Evolutionary conservation across 2,797 vertebrate genomes (phyloP), one percentile per base, ranked within the genome.

Genomic region (Cossypha dichroa): DNA sequence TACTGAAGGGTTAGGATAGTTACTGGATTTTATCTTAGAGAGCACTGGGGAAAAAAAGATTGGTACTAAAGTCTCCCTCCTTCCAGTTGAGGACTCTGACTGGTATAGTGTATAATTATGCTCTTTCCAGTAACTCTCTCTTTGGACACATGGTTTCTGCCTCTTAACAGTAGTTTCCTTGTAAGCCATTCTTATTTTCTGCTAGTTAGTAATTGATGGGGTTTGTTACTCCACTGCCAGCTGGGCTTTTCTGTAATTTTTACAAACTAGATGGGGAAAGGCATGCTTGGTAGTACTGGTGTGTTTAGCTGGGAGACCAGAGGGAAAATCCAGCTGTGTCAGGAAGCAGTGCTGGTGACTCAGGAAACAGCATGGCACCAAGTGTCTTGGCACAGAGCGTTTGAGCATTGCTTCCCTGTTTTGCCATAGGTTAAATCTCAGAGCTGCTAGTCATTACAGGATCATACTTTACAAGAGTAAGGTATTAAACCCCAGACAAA

Each of bases 401-500:
- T 48, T 78, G 54, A 73, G 59, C 43, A 12, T 15, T 59, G 36
- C 56, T 73, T 93, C 63, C 29, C 14, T 4, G 15, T 46, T 84
- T 41, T 86, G 52, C 60, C 12, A 2, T 38, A 77, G 68, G 56
- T 88, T 80, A 80, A 91, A 80, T 83, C 78, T 84, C 68, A 83
- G 80, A 79, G 60, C 68, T 92, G 40, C 54, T 83, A 25, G 26
- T 80, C 31, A 80, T 92, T 91, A 64, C 26, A 81, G 62, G 40
- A 64, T 83, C 72, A 31, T 66, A 68, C 60, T 91, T 88, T 54
- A 48, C 68, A 59, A 45, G 56, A 93, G 8, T 72, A 80, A 64
- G 45, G 11, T 72, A 72, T 89, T 94, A 92, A 87, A 64, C n/a
- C 19, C 31, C 62, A 90, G 75, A 64, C 75, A 90, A 90, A 93